Evolutionary conservation across 92 coral and sea anemone genomes (phyloP).

Genomic region (Palythoa caribaeorum): DNA sequence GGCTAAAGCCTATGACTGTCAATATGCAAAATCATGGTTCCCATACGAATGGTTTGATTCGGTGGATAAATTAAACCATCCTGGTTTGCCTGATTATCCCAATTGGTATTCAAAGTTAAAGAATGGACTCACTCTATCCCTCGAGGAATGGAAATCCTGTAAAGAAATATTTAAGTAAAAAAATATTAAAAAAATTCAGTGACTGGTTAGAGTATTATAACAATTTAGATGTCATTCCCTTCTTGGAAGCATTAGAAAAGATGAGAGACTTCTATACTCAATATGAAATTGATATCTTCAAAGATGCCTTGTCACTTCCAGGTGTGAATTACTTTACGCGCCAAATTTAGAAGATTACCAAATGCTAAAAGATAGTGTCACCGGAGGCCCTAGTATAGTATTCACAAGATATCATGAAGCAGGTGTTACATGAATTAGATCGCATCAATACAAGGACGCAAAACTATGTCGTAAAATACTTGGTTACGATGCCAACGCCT

Average conservation of each 20-base stretch:
- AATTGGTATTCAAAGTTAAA: no score
- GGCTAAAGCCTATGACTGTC: not conserved
- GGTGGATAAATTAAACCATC: not conserved
- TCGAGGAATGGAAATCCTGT: not conserved
- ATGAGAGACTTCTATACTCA: not conserved
- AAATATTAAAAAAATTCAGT: not conserved
- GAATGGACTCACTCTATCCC: not conserved
- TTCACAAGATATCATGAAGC: not conserved
- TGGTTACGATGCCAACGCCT: slow-evolving; percentile 32
- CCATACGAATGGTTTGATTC: not conserved
- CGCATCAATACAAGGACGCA: slow-evolving; percentile 44
- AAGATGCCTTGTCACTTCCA: not conserved
- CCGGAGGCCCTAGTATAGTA: not conserved
- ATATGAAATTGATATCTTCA: not conserved
- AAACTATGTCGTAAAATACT: not conserved
- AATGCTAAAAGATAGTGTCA: not conserved
- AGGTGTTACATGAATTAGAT: slow-evolving; percentile 30
- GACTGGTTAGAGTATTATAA: not conserved
- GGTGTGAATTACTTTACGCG: not conserved
- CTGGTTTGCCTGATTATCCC: not conserved
- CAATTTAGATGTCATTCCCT: not conserved
- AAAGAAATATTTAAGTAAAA: not conserved
- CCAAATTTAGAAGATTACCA: not conserved
- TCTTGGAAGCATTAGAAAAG: not conserved
- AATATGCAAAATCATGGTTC: not conserved